Evolutionary conservation across 2,797 vertebrate genomes (phyloP), one percentile per base, ranked within the genome.

Genomic region (Periophthalmus magnuspinnatus): DNA sequence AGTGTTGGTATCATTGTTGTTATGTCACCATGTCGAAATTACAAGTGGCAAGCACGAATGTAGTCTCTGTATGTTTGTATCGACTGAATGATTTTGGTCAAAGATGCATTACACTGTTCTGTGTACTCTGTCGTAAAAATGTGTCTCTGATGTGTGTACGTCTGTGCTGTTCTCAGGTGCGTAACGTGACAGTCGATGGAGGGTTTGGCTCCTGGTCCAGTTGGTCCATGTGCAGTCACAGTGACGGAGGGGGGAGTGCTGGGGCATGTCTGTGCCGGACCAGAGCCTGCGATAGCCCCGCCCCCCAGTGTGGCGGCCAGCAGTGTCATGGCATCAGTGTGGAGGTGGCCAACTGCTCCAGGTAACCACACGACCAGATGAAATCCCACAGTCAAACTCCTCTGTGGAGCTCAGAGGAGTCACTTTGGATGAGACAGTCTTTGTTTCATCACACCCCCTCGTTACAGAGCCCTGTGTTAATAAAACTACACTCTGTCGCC

Each of bases 291-390:
- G 93, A 98, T 87, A 96, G 83, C 80, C 97, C 97, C 0, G 87
- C 91, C 73, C 96, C 97, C 2, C 95, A 93, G 79, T 99, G 97
- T 50, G 97, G 96, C 0, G 97, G 97, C 0, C 95, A 94, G 89
- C 90, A 85, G 14, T 98, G 97, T 64, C 89, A 94, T 19, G 97
- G 97, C 21, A 94, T 95, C 78, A 95, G 92, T 4, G 91, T 96
- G 78, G 97, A 99, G 86, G 96, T 98, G 11, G 92, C 95, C 75
- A 99, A 99, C 91, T 99, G 97, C 72, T 99, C 97, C 88, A 96
- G 97, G 97, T 99, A 73, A 67, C 21, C 60, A 45, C 41, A 45
- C 16, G 5, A 14, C 4, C 41, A 14, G 11, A 4, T 16, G 41
- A 45, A 45, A 1, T 45, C 41, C 41, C 13, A 45, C 11, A 45